Base-by-base conservation (phyloP, 2,888 invertebrate genomes). In the Drosophila formosana region DNA sequence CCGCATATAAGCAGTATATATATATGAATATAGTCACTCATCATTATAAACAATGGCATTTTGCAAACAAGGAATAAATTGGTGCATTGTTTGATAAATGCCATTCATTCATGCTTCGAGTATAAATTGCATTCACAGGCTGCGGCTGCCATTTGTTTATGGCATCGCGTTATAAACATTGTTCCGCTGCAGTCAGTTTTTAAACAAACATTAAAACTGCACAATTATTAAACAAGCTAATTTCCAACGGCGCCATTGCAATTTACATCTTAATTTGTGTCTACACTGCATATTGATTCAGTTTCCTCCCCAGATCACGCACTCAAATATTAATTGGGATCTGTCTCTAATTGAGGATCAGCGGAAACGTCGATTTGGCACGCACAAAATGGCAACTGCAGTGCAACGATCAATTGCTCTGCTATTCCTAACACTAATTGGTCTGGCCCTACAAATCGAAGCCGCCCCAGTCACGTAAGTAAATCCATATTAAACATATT, bases 351-450 rank as follows among this genome's bases (percentile, higher is more conserved):
- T 88, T 84, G 53, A n/a, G 61, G 63, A 77, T 68, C 71, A 58
- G 52, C 60, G 30, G 61, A 61, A 56, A 47, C 43, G 52, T 41
- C 47, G 37, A 53, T 63, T 63, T 8, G 47, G 25, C 63, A 73
- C 66, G 50, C 61, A 68, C 56, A 45, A 66, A 57, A 66, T 65
- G 72, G 75, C 60, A 78, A 72, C 47, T 49, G 56, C 52, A 47
- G 37, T 26, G 39, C 60, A 69, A 66, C 74, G 52, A 57, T 79
- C 87, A 77, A 87, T 89, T 78, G 87, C 72, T 73, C 77, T 90
- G 65, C 61, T 91, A 58, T 78, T 90, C 71, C 76, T 91, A 80
- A 76, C 84, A 68, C 75, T 91, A 79, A 89, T 92, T 88, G 89
- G 80, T 37, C 66, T 89, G 60, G 78, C 80, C 64, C 82, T 89